Conservation (phyloP, 2,113 vertebrate species). For the Etheostoma cragini region DNA sequence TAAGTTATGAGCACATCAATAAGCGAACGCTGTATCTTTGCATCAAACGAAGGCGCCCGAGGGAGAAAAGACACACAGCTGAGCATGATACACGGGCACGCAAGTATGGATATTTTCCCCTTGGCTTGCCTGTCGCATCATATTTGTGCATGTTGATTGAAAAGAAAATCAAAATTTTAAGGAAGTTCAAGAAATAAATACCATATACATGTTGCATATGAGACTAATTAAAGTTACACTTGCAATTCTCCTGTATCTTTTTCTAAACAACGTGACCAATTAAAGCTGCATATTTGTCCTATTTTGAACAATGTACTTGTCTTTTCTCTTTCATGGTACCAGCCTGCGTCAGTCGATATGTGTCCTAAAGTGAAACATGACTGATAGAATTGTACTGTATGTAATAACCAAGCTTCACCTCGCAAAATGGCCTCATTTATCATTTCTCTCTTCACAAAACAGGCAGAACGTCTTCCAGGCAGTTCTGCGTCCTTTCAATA, state of each 20-base stretch:
- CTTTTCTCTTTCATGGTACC: neutral
- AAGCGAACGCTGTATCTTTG: constrained; percentile 40
- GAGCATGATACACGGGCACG: constrained; percentile 9
- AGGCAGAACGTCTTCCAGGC: constrained; percentile 48
- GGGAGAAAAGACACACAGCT: constrained; percentile 8
- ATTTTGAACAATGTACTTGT: neutral
- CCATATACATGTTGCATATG: neutral
- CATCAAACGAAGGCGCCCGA: constrained; percentile 19
- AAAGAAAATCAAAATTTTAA: neutral
- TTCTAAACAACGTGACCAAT: neutral
- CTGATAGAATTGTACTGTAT: constrained; percentile 23
- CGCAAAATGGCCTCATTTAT: constrained; percentile 48
- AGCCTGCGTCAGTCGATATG: constrained; percentile 18
- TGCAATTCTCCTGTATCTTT: neutral
- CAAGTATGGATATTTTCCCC: neutral
- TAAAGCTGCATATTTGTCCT: neutral
- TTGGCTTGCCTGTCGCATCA: neutral
- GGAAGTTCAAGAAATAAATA: neutral
- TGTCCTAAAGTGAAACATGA: constrained; percentile 46
- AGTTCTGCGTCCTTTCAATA: constrained; percentile 61
- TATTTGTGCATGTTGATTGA: constrained; percentile 9
- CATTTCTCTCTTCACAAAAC: constrained; percentile 42
- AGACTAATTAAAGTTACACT: neutral
- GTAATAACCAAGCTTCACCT: constrained; percentile 48
- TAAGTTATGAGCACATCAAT: constrained; percentile 58